These are phyloP conservation scores for Fragum sueziense DNA, from an alignment of 2,888 invertebrate genomes.

Conservation along the genomic window DNA sequence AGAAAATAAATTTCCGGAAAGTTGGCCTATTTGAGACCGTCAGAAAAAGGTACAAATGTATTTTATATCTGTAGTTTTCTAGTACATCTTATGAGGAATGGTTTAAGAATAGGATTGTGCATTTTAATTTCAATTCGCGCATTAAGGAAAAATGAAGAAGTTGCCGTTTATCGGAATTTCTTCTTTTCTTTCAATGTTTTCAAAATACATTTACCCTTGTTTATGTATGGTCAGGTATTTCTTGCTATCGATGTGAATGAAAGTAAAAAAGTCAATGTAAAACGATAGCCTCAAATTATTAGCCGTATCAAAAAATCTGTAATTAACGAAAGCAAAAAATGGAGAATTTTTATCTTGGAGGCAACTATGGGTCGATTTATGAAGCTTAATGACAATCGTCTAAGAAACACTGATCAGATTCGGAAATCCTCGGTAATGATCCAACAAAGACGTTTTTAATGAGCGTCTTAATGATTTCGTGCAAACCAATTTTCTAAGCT, in stretches of 20 bases:
- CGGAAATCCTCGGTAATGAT: conserved; percentile 58
- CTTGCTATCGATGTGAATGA: too few species aligned
- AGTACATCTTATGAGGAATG: background rate
- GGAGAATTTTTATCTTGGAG: background rate
- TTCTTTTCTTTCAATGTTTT: conserved; percentile 2
- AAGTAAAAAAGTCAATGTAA: too few species aligned
- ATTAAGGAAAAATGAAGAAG: conserved; percentile 1
- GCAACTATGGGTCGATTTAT: conserved; percentile 38
- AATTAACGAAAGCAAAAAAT: too few species aligned
- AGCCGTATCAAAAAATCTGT: too few species aligned
- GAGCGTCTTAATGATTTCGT: conserved; percentile 59
- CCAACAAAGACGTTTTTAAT: conserved; percentile 59
- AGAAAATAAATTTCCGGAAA: background rate
- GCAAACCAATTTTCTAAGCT: conserved; percentile 54
- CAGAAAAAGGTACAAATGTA: background rate
- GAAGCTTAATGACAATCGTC: conserved; percentile 45
- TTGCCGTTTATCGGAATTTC: background rate
- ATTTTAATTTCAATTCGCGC: background rate
- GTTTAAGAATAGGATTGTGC: background rate
- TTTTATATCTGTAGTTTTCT: background rate
- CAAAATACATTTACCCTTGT: too few species aligned
- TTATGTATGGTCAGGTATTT: too few species aligned
- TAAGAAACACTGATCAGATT: conserved; percentile 55
- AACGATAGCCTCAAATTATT: too few species aligned
- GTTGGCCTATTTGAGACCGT: background rate